These are phyloP conservation scores for Cryptus armator DNA, from an alignment of 2,888 invertebrate species.

Conservation along the genomic window DNA sequence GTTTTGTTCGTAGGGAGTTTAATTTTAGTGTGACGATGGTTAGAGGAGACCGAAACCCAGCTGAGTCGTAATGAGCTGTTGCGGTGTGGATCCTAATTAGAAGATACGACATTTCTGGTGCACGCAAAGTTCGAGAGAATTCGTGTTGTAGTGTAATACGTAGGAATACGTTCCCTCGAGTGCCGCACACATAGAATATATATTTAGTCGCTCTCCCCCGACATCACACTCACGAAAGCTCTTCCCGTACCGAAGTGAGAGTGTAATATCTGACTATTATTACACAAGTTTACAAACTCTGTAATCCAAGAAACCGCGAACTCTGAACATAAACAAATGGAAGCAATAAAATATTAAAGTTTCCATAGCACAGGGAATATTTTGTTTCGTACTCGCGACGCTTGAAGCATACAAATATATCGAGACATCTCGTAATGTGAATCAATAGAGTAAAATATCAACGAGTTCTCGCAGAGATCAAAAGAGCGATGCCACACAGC, in stretches of 20 bases:
- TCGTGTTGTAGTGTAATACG: not conserved
- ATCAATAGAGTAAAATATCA: constrained; percentile 37
- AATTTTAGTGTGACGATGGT: constrained; percentile 8
- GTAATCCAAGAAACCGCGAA: constrained; percentile 10
- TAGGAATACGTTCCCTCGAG: constrained; percentile 40
- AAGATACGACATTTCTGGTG: constrained; percentile 39
- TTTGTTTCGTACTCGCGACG: not conserved
- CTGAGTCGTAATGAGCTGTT: constrained; percentile 32
- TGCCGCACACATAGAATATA: constrained; percentile 31
- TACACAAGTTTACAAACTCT: constrained; percentile 20
- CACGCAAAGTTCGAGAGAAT: constrained; percentile 40
- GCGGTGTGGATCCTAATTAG: constrained; percentile 45
- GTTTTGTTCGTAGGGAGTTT: constrained; percentile 24
- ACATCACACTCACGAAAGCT: constrained; percentile 13
- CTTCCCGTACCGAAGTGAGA: constrained; percentile 17
- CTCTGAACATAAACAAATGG: constrained; percentile 34
- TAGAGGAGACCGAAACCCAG: not conserved
- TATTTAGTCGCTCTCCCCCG: constrained; percentile 23
- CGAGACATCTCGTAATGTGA: not conserved
- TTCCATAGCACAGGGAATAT: not conserved
- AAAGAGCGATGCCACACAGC: not conserved
- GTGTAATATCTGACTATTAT: constrained; percentile 42
- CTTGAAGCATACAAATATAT: constrained; percentile 5
- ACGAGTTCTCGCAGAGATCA: not conserved
- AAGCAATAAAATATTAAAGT: constrained; percentile 41